phyloP scores from a whole-genome alignment of 2,797 vertebrate genomes.

The Manis pentadactyla region DNA sequence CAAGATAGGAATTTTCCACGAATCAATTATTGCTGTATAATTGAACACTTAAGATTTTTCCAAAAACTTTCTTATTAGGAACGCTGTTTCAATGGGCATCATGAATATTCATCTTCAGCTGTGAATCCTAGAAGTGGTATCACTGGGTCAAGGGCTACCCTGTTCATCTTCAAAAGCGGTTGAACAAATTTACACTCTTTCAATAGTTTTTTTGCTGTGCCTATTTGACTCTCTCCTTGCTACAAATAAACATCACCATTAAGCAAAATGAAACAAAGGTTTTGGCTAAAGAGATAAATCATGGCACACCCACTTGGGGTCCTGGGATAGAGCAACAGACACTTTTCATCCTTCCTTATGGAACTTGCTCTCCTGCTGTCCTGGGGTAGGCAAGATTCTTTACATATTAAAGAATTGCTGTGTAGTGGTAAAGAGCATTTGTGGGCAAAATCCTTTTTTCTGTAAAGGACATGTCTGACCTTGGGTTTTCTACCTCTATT shows the following conservation, averaged over 20 bases:
- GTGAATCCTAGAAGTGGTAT: neutral
- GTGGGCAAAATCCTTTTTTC: neutral
- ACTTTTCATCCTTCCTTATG: rapidly evolving
- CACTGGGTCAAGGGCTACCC: neutral
- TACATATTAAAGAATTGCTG: neutral
- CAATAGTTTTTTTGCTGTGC: neutral
- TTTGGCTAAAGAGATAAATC: neutral
- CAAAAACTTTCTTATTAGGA: neutral
- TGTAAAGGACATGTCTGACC: neutral
- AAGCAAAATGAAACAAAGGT: neutral
- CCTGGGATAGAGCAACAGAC: neutral
- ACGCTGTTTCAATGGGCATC: neutral
- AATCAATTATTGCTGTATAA: neutral
- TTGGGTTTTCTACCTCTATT: neutral
- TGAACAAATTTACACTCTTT: neutral
- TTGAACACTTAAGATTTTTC: neutral
- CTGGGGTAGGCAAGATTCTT: no score
- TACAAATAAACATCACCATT: neutral
- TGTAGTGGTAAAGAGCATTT: neutral
- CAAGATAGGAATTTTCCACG: neutral
- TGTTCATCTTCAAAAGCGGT: neutral
- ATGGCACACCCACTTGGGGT: neutral
- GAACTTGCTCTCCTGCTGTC: neutral
- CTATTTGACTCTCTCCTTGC: neutral
- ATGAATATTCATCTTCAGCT: neutral